Evolutionary conservation across 2,888 invertebrate species (phyloP).

Genomic region (Pyrocoelia pectoralis): DNA sequence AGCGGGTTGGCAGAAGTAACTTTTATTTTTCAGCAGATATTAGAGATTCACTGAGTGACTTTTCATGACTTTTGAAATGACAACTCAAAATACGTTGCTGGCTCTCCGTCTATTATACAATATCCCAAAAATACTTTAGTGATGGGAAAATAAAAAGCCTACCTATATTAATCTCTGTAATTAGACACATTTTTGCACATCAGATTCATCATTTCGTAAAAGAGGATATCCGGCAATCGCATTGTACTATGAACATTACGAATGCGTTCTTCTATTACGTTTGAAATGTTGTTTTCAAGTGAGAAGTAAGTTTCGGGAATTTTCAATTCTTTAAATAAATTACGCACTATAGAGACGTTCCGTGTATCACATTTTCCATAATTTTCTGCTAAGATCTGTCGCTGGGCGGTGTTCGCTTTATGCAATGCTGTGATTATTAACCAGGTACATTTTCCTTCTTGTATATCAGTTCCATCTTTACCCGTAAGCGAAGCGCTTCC

Average conservation of each 20-base stretch:
- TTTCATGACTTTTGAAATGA: too few species aligned
- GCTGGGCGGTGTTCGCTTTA: constrained; percentile 74
- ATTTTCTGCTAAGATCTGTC: constrained; percentile 75
- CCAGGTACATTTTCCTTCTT: constrained; percentile 98
- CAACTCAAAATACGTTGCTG: too few species aligned
- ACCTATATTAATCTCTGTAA: too few species aligned
- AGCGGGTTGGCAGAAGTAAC: too few species aligned
- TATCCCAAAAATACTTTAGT: too few species aligned
- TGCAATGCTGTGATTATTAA: constrained; percentile 88
- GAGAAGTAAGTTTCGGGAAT: constrained; percentile 78
- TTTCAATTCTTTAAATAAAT: constrained; percentile 79
- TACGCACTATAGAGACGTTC: constrained; percentile 73
- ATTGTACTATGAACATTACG: constrained; percentile 83
- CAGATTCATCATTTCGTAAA: too few species aligned
- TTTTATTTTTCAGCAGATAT: too few species aligned
- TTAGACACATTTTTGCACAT: too few species aligned
- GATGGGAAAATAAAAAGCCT: too few species aligned
- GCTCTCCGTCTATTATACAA: too few species aligned
- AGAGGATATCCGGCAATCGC: constrained; percentile 74
- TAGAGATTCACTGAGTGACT: too few species aligned
- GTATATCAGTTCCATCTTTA: constrained; percentile 90
- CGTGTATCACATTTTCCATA: constrained; percentile 76
- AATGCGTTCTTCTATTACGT: constrained; percentile 81
- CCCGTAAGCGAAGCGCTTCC: constrained; percentile 87
- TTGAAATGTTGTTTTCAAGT: constrained; percentile 86